Percentiles rank a stretch among this genome's conserved stretches.
phyloP scores from a whole-genome alignment of 2,888 invertebrate genomes.

The Bimastos eiseni region DNA sequence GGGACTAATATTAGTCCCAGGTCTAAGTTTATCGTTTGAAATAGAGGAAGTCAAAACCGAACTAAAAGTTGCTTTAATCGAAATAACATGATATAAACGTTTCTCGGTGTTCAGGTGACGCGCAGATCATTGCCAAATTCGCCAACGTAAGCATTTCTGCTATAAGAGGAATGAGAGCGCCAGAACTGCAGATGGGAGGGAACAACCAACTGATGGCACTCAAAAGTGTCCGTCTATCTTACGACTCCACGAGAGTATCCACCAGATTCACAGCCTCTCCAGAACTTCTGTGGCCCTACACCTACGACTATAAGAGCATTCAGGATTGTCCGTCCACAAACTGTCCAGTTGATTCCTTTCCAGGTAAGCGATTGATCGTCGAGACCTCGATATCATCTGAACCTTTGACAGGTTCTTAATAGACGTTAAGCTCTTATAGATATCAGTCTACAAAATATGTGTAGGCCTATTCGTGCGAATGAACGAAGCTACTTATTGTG shows the following conservation, averaged over 20 bases:
- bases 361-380: background rate
- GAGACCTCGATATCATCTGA: background rate
- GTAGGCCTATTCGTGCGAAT: no score
- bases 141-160: background rate
- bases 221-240: background rate
- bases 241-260: conserved; percentile 21
- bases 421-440: no score
- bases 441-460: no score
- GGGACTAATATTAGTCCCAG: no score
- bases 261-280: background rate
- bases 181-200: conserved; percentile 27
- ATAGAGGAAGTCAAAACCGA: no score
- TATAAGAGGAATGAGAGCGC: conserved; percentile 24
- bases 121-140: background rate
- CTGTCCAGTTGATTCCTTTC: conserved; percentile 16
- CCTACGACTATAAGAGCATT: conserved; percentile 28
- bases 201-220: conserved; percentile 15
- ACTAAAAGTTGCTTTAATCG: background rate
- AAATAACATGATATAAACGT: background rate
- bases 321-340: conserved; percentile 23
- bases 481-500: no score
- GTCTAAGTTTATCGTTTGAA: no score
- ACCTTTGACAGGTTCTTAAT: background rate
- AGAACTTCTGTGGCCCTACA: conserved; percentile 30
- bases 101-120: background rate